Base-by-base conservation (phyloP, 2,797 vertebrate species). In the Chaetophractus vellerosus region DNA sequence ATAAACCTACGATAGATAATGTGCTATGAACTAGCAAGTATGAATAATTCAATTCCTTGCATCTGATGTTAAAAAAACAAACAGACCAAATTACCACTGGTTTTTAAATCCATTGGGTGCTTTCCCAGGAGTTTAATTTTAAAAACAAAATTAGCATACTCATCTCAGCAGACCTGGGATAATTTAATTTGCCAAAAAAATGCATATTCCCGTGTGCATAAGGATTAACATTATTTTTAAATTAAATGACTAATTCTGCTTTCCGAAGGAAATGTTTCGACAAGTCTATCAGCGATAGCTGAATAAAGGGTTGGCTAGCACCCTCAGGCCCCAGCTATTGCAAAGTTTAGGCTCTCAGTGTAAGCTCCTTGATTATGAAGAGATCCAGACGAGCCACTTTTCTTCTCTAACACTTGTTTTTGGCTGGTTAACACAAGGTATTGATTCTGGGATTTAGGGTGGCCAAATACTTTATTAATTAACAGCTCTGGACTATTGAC, bases 401-500 rank as follows among this genome's bases (percentile, higher is more conserved):
- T 61, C 68, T 68, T 72, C 85, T 15, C 55, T 0, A 4, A 38
- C 28, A 8, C 19, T 88, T 64, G 5, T 41, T 18, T 24, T 36
- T 61, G 76, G 52, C 91, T 82, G 50, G 50, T 88, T 69, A 93
- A 63, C n/a, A 21, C 74, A 45, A 12, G 23, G 1, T 50, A 66
- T 63, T 0, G 59, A 85, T 90, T 69, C 90, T 19, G 15, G 50
- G 75, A 88, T 85, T 85, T 57, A 93, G 36, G 45, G 84, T 87
- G 7, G 0, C 63, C 31, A 9, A 74, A 78, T 50, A 66, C 94
- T 90, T 82, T 82, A 82, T 78, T 83, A 90, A 89, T 80, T 79
- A 96, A 95, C 76, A 94, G 87, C 83, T 79, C 19, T 11, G 36
- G 38, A 74, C 68, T 93, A 61, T 23, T 55, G 92, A 94, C 9